phyloP scores from a whole-genome alignment of 2,113 vertebrate species.

The Gymnorhina tibicen region DNA sequence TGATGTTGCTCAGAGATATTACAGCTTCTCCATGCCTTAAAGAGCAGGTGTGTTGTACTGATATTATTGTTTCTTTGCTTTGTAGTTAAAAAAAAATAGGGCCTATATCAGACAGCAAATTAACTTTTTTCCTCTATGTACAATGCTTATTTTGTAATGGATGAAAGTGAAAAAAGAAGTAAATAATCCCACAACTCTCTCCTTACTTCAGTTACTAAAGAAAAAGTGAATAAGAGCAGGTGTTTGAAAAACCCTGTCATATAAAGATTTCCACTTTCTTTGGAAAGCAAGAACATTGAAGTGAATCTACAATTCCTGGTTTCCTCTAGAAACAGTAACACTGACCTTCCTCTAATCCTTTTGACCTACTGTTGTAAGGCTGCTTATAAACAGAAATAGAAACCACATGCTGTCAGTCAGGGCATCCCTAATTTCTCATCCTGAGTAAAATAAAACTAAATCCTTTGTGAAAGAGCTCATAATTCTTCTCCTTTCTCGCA shows the following conservation, averaged over 20 bases:
- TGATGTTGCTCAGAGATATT: neutral
- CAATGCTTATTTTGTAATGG: neutral
- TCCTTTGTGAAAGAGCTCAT: neutral
- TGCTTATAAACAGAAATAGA: slow-evolving; percentile 49
- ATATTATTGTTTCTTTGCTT: neutral
- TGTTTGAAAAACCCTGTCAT: neutral
- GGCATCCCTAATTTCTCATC: slow-evolving; percentile 40
- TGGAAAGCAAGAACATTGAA: neutral
- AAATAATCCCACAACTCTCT: neutral
- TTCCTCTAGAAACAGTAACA: slow-evolving; percentile 29
- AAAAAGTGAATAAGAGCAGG: neutral
- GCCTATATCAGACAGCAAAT: neutral
- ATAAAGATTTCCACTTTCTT: slow-evolving; percentile 19
- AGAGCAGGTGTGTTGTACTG: neutral
- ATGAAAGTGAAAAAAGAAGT: neutral
- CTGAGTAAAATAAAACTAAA: neutral
- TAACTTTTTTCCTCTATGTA: neutral
- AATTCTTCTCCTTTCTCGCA: neutral
- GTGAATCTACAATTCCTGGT: neutral
- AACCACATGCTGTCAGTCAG: slow-evolving; percentile 26
- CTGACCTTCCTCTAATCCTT: slow-evolving; percentile 47
- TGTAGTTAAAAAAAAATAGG: neutral
- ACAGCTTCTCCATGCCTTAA: neutral
- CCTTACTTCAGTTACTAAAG: neutral
- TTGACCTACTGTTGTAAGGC: slow-evolving; percentile 15